Evolutionary conservation across 2,888 invertebrate genomes (phyloP), one percentile per base, ranked within the genome.

Genomic region (Epinotia bilunana): DNA sequence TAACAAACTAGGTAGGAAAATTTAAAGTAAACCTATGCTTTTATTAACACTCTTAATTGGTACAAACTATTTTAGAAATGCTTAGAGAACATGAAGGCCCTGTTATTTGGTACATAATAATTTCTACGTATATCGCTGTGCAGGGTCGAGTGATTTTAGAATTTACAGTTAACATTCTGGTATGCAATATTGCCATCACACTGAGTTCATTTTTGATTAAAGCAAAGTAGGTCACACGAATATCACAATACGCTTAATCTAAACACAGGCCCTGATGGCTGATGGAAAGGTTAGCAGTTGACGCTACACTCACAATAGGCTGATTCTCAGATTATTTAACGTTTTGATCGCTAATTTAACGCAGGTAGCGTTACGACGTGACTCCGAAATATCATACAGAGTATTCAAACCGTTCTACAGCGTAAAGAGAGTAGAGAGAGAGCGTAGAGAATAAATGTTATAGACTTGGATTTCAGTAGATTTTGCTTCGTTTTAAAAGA

Each of bases 211-310:
- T 64, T 71, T 49, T 33, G 13, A 33, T 62, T 62, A 62, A 33
- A 58, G 46, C 13, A 20, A 72, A 64, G 63, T 64, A 57, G 72
- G 64, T 72, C 57, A 58, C 71, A 60, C 58, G 46, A 63, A 46
- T 49, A 64, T 46, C 23, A 20, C 63, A 72, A 72, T 64, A n/a
- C 39, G 43, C 55, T 67, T 71, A 71, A 62, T 62, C 55, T 49
- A 71, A 53, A 71, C 58, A 69, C 71, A n/a, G 20, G 33, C 13
- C 20, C n/a, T n/a, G n/a, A n/a, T n/a, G n/a, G n/a, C n/a, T n/a
- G n/a, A n/a, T n/a, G n/a, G n/a, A n/a, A n/a, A n/a, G 53, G 16
- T 71, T 71, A 71, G n/a, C n/a, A 71, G 53, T 71, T 20, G 33
- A 33, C n/a, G 9, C 11, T 28, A 49, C 65, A 16, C 28, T 65